These are phyloP conservation scores for Lophius americanus DNA, from an alignment of 2,797 vertebrate species.

Conservation along the genomic window DNA sequence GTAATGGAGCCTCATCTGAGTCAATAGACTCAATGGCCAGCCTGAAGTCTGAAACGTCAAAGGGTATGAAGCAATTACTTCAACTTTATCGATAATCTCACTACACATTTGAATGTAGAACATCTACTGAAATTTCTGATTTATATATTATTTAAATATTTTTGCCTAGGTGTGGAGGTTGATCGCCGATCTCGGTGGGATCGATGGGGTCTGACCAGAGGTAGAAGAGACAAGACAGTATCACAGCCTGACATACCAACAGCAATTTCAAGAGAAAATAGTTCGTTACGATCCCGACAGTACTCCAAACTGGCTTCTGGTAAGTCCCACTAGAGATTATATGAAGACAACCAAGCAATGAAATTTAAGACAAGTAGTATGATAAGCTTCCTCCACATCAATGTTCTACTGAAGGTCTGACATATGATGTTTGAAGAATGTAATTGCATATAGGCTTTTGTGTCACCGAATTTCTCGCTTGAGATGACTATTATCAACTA, in stretches of 20 bases:
- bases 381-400: too few relatives aligned
- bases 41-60: conserved; percentile 82
- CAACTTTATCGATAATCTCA: background rate
- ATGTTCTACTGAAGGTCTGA: too few relatives aligned
- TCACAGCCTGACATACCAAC: conserved; percentile 93
- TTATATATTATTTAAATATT: conserved; percentile 13
- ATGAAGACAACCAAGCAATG: background rate
- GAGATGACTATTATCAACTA: too few relatives aligned
- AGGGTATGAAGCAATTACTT: conserved; percentile 66
- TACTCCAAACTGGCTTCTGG: conserved; percentile 90
- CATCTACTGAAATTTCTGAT: background rate
- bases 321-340: conserved; percentile 56
- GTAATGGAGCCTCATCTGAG: conserved; percentile 87
- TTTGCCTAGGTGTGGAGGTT: conserved; percentile 66
- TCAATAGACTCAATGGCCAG: conserved; percentile 92
- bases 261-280: conserved; percentile 87
- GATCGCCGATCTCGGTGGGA: conserved; percentile 91
- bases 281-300: conserved; percentile 77
- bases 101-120: background rate
- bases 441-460: too few relatives aligned
- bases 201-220: conserved; percentile 90
- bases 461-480: too few relatives aligned
- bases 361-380: too few relatives aligned
- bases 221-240: conserved; percentile 87
- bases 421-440: too few relatives aligned